A percentile compares a stretch with the other conserved stretches of the same genome.
Evolutionary conservation across 2,113 vertebrate species (phyloP).

Genomic region (Strigops habroptila): DNA sequence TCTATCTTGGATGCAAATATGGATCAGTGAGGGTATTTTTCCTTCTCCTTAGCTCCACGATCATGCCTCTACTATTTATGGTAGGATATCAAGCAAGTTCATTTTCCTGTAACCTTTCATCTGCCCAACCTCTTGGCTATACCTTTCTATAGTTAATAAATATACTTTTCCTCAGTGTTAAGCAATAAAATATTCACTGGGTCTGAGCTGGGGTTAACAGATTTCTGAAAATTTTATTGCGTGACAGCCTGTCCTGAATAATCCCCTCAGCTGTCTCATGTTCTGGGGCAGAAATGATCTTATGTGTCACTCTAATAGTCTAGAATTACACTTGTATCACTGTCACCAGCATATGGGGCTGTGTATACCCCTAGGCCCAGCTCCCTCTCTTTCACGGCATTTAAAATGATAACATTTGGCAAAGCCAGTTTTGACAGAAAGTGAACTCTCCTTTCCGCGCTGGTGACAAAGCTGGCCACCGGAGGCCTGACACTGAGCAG

Average conservation of each 20-base stretch:
- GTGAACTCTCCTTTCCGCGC: conserved; percentile 79
- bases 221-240: conserved; percentile 93
- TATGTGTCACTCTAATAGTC: conserved; percentile 92
- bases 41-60: neutral
- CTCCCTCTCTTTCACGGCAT: conserved; percentile 89
- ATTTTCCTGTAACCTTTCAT: conserved; percentile 48
- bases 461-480: conserved; percentile 82
- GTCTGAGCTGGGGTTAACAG: conserved; percentile 91
- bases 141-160: conserved; percentile 90
- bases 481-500: conserved; percentile 80
- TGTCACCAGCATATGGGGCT: conserved; percentile 92
- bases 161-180: conserved; percentile 77
- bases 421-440: conserved; percentile 88
- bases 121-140: conserved; percentile 68
- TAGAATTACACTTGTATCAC: conserved; percentile 97
- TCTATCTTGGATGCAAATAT: neutral
- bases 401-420: conserved; percentile 95
- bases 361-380: conserved; percentile 94
- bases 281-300: conserved; percentile 85
- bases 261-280: conserved; percentile 84
- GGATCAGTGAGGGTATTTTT: neutral
- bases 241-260: conserved; percentile 89
- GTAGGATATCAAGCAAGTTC: neutral
- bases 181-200: conserved; percentile 92
- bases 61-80: neutral